Percentiles rank a stretch among this genome's conserved stretches.
Conservation (phyloP, 2,888 invertebrate genomes). For the Cheiracanthium punctorium region DNA sequence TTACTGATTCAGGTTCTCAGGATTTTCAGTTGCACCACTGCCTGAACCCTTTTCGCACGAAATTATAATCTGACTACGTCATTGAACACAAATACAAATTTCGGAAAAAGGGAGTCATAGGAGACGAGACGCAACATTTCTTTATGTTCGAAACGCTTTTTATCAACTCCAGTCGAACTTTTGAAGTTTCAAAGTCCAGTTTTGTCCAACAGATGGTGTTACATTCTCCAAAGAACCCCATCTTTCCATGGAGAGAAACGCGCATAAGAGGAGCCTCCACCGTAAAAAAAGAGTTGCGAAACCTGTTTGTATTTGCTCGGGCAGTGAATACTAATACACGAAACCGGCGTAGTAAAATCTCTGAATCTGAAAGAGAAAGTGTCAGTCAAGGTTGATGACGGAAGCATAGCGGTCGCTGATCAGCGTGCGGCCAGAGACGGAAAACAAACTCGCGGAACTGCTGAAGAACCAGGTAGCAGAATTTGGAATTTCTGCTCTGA, state of each 20-base stretch:
- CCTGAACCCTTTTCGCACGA: no score
- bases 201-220: constrained; percentile 20
- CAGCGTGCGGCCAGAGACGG: constrained; percentile 19
- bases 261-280: background rate
- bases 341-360: constrained; percentile 31
- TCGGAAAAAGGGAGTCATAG: no score
- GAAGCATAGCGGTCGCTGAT: constrained; percentile 43
- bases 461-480: background rate
- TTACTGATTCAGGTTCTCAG: no score
- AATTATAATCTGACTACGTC: no score
- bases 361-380: constrained; percentile 51
- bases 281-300: constrained; percentile 33
- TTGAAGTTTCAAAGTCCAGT: no score
- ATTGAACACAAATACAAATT: no score
- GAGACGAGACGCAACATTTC: no score
- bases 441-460: constrained; percentile 21
- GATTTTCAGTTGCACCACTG: no score
- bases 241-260: background rate
- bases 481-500: background rate
- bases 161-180: no score
- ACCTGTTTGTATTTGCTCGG: constrained; percentile 43
- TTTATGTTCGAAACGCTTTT: no score
- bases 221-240: background rate
- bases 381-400: constrained; percentile 50
- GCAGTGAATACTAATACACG: constrained; percentile 32